Evolutionary conservation across 2,113 vertebrate genomes (phyloP), one percentile per base, ranked within the genome.

Genomic region (Malurus alboscapulatus): DNA sequence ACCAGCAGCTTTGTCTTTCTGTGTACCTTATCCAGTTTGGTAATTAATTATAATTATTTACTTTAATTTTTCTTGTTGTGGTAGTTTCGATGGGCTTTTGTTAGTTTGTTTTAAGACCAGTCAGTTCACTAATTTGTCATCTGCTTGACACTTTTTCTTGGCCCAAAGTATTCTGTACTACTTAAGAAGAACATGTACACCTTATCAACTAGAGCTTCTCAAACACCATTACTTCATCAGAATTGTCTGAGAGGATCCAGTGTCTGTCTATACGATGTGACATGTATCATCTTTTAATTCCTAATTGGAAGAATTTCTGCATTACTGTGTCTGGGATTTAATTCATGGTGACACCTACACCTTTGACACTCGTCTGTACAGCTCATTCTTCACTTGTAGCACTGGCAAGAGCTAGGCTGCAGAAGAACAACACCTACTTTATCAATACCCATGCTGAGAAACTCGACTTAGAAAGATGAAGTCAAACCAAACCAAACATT

Each of bases 31-130:
- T 1, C 17, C 17, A 27, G 17, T 10, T 14, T 20, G 4, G 9
- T 67, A 83, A 83, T 47, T 67, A 47, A 90, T 17, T 18, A 5
- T 61, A 50, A 36, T 27, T 9, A 66, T 2, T 42, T 44, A 50
- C 20, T 72, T 79, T 1, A 12, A 5, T 5, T 38, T 53, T 42
- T 36, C 1, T 11, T 66, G 20, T 45, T 82, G 32, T 18, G 38
- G 16, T 21, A n/a, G 24, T 26, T 63, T 38, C 6, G 18, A 6
- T 24, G 4, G 1, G 9, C 14, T 1, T 10, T 45, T 38, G 3
- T 3, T 62, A 15, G 10, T 27, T 67, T 36, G 13, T 48, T 50
- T 59, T 21, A 75, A 76, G 6, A 40, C 9, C 26, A 20, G 5
- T 18, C 16, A 81, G 47, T 84, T 71, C 17, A 82, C 10, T 44